phyloP scores from a whole-genome alignment of 2,797 vertebrate genomes.

The Schizopygopsis pylzovi region DNA sequence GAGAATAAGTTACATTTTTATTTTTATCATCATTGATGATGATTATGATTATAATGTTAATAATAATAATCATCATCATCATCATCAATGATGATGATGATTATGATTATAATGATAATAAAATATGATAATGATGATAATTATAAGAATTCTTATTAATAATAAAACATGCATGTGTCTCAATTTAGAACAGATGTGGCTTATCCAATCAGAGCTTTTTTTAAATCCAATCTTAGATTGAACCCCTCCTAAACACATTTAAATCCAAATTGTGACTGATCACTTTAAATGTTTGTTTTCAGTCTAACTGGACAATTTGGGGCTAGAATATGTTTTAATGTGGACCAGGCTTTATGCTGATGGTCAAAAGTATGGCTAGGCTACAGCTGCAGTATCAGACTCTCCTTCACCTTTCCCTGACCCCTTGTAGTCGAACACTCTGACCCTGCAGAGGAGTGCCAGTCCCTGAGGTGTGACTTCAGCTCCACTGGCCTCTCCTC shows the following conservation, averaged over 20 bases:
- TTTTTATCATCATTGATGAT: not conserved
- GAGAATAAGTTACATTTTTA: not conserved
- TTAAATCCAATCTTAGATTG: not conserved
- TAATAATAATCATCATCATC: not conserved
- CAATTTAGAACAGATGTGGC: not conserved
- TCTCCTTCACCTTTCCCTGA: conserved; percentile 30
- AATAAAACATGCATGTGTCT: not conserved
- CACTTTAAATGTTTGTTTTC: not conserved
- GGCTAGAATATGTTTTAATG: not conserved
- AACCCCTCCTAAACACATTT: not conserved
- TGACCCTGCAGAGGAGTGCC: conserved; percentile 28
- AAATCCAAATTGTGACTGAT: not conserved
- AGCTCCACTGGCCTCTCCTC: not conserved
- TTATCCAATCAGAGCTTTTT: not conserved
- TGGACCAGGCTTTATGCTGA: conserved; percentile 1
- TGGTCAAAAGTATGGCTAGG: not conserved
- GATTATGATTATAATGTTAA: not conserved
- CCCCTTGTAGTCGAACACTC: conserved; percentile 14
- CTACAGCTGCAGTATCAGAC: conserved; percentile 2
- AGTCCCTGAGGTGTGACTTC: conserved; percentile 37
- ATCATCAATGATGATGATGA: no score
- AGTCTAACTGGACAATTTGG: not conserved
- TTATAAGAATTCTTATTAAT: not conserved
- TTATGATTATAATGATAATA: not conserved
- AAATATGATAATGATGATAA: no score